Evolutionary conservation across 2,888 invertebrate genomes (phyloP), one percentile per base, ranked within the genome.

Genomic region (Microchrysa polita): DNA sequence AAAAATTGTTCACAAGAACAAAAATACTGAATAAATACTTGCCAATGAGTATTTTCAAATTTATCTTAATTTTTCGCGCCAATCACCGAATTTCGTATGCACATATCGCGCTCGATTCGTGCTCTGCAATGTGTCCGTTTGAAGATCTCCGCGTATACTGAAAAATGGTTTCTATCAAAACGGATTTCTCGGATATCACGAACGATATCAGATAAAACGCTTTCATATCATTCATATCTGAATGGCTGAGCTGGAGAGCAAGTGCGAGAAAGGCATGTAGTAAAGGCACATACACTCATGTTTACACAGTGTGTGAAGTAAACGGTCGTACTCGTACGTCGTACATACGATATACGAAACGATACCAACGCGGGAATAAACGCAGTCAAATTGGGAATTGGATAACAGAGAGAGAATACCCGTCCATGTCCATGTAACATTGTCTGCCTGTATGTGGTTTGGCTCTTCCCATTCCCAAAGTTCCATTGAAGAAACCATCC

Each of bases 171-270:
- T 61, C 61, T 61, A 61, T 16, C 61, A 40, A n/a, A 61, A 61
- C 48, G 44, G 65, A 65, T 65, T 48, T 48, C 65, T 65, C 44
- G n/a, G 65, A 65, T 65, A 34, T 34, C 27, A 34, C 27, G 27
- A 34, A 34, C 27, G 27, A 34, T 34, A 48, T 65, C 65, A 65
- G 65, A 65, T 65, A 65, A 61, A 61, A 65, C 65, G 48, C 48
- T 40, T 48, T 48, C 40, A 40, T 23, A 61, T 61, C 23, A 40
- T 34, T 34, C 27, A 34, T 40, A 61, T 61, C 65, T 55, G n/a
- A n/a, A n/a, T n/a, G n/a, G n/a, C n/a, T n/a, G n/a, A n/a, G 52
- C 14, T 52, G 52, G 59, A 59, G 59, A 59, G 23, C 59, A 59
- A 59, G 27, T 22, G 52, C 52, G 52, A 59, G 27, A 23, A n/a